phyloP scores from a whole-genome alignment of 2,797 vertebrate genomes.

The Fratercula arctica region DNA sequence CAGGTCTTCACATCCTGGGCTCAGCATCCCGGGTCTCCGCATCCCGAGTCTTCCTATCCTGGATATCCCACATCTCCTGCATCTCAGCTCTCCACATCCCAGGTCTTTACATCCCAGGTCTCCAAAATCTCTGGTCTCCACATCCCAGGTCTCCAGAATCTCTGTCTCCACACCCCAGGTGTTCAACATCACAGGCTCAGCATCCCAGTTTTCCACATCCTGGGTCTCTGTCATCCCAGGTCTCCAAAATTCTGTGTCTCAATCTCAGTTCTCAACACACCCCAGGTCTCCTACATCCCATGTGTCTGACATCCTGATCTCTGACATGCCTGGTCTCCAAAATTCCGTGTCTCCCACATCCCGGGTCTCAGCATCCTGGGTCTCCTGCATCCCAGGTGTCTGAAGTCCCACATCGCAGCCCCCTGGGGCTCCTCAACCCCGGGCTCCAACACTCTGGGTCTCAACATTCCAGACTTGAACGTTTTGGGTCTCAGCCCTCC shows the following conservation, averaged over 20 bases:
- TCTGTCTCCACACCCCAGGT: neutral
- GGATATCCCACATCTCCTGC: neutral
- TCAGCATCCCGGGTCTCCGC: too few species aligned
- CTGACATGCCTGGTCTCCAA: neutral
- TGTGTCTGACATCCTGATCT: fast-evolving
- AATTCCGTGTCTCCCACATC: neutral
- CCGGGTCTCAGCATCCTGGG: neutral
- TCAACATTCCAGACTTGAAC: fast-evolving
- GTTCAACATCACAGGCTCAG: neutral
- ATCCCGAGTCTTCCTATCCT: neutral
- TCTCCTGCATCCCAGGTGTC: neutral
- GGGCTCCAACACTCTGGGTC: neutral
- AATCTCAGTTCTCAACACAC: neutral
- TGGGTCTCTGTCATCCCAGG: neutral
- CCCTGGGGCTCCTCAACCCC: neutral
- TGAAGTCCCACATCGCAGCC: neutral
- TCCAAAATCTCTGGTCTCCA: neutral
- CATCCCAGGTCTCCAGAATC: neutral
- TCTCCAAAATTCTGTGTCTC: neutral
- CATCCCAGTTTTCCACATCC: neutral
- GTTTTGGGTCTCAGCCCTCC: neutral
- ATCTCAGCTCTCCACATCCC: neutral
- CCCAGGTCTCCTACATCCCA: neutral
- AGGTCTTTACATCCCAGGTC: neutral
- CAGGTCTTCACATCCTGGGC: neutral